Base-by-base conservation (phyloP, 2,797 vertebrate genomes). In the Cossypha dichroa region DNA sequence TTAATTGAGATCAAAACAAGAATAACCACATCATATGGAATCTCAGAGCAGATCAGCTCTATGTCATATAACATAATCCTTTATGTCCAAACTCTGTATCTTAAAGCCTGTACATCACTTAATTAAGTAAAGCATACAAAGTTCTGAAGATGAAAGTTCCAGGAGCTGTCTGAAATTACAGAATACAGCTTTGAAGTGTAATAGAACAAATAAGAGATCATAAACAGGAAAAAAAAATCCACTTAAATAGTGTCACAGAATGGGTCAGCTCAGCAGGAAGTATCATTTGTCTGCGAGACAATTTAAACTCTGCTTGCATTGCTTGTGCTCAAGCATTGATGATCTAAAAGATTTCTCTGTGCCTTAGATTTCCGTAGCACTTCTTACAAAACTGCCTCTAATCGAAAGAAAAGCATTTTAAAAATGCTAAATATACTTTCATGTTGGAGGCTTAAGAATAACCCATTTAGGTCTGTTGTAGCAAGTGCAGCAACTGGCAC, bases 151-250 rank as follows among this genome's bases (percentile, higher is more conserved):
- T 94, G 58, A 96, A 95, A 97, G 88, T 70, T 94, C 55, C 40
- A 74, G 48, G 23, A 90, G 64, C 67, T 91, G 45, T 69, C 85
- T 94, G 90, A 94, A 95, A 95, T 93, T 88, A 80, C 14, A 78
- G 79, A 94, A 93, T 54, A 68, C 8, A 59, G 36, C 89, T 95
- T 94, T 94, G 89, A 95, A 93, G 82, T 94, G 66, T 38, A 87
- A 63, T 72, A 77, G 74, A 89, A 90, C 67, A 96, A 96, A 90
- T 94, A 96, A 88, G 46, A 94, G 67, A 94, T 93, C 70, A 94
- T 68, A 97, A 96, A 94, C 73, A 77, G 46, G 48, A 54, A 87
- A 54, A 87, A 36, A 86, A 87, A 77, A 59, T 79, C 80, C 43
- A 80, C 63, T 93, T 86, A 95, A 94, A 94, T 75, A 70, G n/a